Percentiles rank a stretch among this genome's conserved stretches.
These are phyloP conservation scores for Hetaerina americana DNA, from an alignment of 1,140 invertebrate species.

Conservation along the genomic window DNA sequence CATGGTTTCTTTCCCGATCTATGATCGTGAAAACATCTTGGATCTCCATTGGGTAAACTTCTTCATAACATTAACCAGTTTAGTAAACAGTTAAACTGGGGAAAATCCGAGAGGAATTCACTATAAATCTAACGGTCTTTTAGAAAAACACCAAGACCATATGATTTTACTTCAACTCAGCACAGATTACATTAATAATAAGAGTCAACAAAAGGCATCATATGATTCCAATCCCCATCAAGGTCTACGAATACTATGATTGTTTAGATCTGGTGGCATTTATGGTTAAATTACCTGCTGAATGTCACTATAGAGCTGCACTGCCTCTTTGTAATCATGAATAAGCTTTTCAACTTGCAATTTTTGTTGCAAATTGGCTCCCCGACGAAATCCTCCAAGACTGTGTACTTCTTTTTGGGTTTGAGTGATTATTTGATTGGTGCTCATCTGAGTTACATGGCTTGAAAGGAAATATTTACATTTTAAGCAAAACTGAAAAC, in stretches of 20 bases:
- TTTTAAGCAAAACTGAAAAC: background rate
- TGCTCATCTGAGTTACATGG: conserved; percentile 62
- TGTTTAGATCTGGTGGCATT: background rate
- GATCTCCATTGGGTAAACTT: no score
- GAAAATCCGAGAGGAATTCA: no score
- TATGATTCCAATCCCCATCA: conserved; percentile 2
- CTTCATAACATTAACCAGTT: no score
- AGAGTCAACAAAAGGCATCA: conserved; percentile 9
- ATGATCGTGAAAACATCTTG: no score
- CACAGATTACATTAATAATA: no score
- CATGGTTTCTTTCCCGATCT: no score
- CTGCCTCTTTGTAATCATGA: conserved; percentile 61
- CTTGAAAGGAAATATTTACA: conserved; percentile 37
- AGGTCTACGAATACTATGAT: no score
- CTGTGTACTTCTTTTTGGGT: conserved; percentile 59
- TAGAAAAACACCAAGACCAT: no score
- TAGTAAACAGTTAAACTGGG: no score
- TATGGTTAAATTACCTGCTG: conserved; percentile 51
- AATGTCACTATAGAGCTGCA: conserved; percentile 59
- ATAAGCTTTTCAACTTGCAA: conserved; percentile 70
- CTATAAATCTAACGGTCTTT: no score
- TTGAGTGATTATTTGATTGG: conserved; percentile 57
- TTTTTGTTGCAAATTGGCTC: conserved; percentile 61
- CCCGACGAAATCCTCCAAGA: conserved; percentile 46
- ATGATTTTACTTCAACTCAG: no score